A percentile compares a stretch with the other conserved stretches of the same genome.
Conservation (phyloP, 2,113 vertebrate genomes). For the Ochotona curzoniae region DNA sequence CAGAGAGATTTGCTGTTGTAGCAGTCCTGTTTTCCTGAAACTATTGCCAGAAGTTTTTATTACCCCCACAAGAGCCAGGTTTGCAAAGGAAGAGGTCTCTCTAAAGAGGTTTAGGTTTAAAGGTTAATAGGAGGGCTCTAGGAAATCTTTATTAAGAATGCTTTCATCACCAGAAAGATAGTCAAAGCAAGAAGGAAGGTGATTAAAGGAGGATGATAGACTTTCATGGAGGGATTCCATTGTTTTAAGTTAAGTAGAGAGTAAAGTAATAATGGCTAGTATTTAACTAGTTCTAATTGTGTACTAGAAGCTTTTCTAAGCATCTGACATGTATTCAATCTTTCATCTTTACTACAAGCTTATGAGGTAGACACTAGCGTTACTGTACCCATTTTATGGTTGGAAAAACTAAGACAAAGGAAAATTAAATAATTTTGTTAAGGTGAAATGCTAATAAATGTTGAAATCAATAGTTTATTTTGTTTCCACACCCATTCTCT, state of each 20-base stretch:
- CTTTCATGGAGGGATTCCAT: slow-evolving; percentile 3
- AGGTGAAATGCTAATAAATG: not conserved
- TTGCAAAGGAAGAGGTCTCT: slow-evolving; percentile 43
- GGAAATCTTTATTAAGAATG: slow-evolving; percentile 39
- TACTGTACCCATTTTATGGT: not conserved
- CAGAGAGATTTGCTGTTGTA: not conserved
- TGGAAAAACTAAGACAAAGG: not conserved
- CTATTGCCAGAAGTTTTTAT: slow-evolving; percentile 12
- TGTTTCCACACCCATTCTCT: not conserved
- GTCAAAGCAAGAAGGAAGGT: slow-evolving; percentile 21
- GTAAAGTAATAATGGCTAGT: not conserved
- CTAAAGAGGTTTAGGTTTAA: slow-evolving; percentile 16
- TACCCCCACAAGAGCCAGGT: not conserved
- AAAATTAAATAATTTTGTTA: slow-evolving; percentile 14
- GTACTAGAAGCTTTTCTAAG: not conserved
- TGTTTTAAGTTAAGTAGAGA: not conserved
- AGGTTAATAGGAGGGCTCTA: slow-evolving; percentile 36
- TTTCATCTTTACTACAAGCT: not conserved
- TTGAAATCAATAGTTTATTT: not conserved
- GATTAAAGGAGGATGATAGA: not conserved
- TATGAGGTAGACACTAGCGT: not conserved
- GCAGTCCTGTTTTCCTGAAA: not conserved
- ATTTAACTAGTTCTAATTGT: not conserved
- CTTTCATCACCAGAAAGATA: slow-evolving; percentile 1
- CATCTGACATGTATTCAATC: not conserved